phyloP scores from a whole-genome alignment of 2,797 vertebrate species.

The Enteromius paludinosus region DNA sequence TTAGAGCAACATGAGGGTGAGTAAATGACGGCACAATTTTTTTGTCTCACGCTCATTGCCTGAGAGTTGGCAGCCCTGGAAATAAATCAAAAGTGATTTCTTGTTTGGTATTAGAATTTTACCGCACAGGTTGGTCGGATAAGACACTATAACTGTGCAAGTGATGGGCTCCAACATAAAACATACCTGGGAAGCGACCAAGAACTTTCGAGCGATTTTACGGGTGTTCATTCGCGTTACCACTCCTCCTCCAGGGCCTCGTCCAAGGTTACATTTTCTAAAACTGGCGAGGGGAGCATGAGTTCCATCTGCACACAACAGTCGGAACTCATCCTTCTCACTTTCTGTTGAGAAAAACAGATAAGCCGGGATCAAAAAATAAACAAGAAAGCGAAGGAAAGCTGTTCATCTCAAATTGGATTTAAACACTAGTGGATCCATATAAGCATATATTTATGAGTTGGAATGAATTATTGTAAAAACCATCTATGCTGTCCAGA shows the following conservation, averaged over 20 bases:
- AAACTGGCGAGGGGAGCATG: conserved; percentile 80
- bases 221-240: conserved; percentile 84
- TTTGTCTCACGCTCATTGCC: not conserved
- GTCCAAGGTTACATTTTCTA: conserved; percentile 84
- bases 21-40: not conserved
- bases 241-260: conserved; percentile 82
- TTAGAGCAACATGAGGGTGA: not conserved
- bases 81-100: not conserved
- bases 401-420: not conserved
- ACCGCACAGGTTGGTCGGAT: not conserved
- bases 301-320: conserved; percentile 86
- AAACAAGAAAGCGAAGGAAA: not conserved
- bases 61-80: too few species aligned
- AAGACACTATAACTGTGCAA: not conserved
- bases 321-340: conserved; percentile 76
- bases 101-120: not conserved
- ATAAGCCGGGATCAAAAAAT: not conserved
- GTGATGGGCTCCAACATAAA: not conserved
- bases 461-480: conserved; percentile 4
- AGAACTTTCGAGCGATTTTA: conserved; percentile 83
- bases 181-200: conserved; percentile 78
- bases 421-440: not conserved
- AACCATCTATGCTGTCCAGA: conserved; percentile 82
- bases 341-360: conserved; percentile 69
- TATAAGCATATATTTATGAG: not conserved